A percentile compares a stretch with the other conserved stretches of the same genome.
These are phyloP conservation scores for Orthonevra nobilis DNA, from an alignment of 2,888 invertebrate genomes.

Conservation along the genomic window DNA sequence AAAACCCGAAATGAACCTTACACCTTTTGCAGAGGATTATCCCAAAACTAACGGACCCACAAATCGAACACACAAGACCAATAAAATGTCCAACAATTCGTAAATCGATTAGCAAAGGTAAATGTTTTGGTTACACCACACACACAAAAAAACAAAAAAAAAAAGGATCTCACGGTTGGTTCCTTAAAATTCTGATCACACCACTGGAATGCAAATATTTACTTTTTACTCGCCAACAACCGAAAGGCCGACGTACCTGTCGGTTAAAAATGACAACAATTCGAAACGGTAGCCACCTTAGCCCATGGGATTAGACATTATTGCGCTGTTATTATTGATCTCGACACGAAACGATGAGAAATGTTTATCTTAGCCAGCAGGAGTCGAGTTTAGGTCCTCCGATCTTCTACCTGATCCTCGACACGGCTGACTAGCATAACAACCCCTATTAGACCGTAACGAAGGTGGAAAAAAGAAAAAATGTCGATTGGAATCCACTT, in stretches of 20 bases:
- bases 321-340: slow-evolving; percentile 2
- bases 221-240: no score
- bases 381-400: not conserved
- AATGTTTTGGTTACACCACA: slow-evolving; percentile 43
- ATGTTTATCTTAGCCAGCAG: slow-evolving; percentile 13
- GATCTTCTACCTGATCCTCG: slow-evolving; percentile 14
- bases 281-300: slow-evolving; percentile 59
- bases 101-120: slow-evolving; percentile 62
- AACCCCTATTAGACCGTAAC: not conserved
- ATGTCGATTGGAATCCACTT: no score
- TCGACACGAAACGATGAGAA: not conserved
- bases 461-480: not conserved
- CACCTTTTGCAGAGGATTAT: slow-evolving; percentile 34
- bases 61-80: slow-evolving; percentile 11
- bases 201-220: slow-evolving; percentile 38
- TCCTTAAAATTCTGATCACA: slow-evolving; percentile 6
- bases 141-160: not conserved
- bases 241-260: slow-evolving; percentile 32
- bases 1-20: slow-evolving; percentile 39
- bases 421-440: not conserved
- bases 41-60: slow-evolving; percentile 41
- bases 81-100: slow-evolving; percentile 13
- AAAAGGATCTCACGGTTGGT: not conserved
- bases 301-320: slow-evolving; percentile 41
- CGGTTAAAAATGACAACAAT: not conserved